Base-by-base conservation (phyloP, 2,888 invertebrate species). In the Pachymerium ferrugineum region DNA sequence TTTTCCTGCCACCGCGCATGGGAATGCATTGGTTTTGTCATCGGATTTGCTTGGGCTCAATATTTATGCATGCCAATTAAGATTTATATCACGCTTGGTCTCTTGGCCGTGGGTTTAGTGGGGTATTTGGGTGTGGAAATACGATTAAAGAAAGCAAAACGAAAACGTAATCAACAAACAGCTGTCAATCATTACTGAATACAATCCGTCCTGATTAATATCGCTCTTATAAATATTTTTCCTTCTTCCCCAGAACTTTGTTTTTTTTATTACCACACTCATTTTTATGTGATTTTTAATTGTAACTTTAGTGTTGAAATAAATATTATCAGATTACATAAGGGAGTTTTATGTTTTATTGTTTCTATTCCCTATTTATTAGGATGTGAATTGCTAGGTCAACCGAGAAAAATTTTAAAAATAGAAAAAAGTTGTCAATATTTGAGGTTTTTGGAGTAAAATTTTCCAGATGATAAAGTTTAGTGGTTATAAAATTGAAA, bases 1-100 rank as follows among this genome's bases (percentile, higher is more conserved):
- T 94, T 94, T 86, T 93, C 93, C 74, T 94, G 94, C 85, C 94
- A 89, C 83, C 88, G 93, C 30, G 86, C 94, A 5, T 94, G 94
- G 94, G 94, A 94, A 83, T 92, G 92, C 73, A 88, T 90, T 3
- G 94, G 94, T 1, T 94, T 94, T 82, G 93, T 93, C 29, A 89
- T 93, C 69, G 93, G 93, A 8, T 94, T 94, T 80, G 92, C 92
- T 0, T 93, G 92, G 84, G 92, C 92, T 78, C 93, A 92, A 29
- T 91, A 92, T 79, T 85, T 93, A 29, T 93, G 93, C 83, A 91
- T 92, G 73, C 85, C 89, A 76, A 90, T 90, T 89, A 94, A 94
- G 85, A 87, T 94, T 0, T 92, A 91, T 83, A 91, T 93, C 22
- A 87, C 93, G 86, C 85, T 92, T 82, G 87, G 87, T 14, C 89